phyloP scores from a whole-genome alignment of 1,140 invertebrate genomes.

The Platorchestia sp. region DNA sequence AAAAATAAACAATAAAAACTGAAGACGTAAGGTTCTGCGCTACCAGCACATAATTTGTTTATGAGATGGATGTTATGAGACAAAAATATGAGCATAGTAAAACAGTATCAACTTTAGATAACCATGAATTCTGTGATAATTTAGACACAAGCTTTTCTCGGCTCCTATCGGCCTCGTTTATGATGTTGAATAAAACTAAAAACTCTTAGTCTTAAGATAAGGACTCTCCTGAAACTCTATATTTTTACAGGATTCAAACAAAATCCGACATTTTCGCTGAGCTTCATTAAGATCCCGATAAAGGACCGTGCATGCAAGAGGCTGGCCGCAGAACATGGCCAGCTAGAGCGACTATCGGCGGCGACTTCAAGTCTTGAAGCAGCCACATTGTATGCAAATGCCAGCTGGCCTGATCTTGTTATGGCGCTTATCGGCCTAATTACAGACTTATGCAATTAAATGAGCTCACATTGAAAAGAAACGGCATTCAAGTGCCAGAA shows the following conservation, averaged over 20 bases:
- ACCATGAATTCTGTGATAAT: not conserved
- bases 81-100: not conserved
- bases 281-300: slow-evolving; percentile 24
- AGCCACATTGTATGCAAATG: slow-evolving; percentile 2
- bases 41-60: not conserved
- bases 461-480: slow-evolving; percentile 50
- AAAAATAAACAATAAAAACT: not conserved
- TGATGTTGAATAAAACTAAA: not conserved
- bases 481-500: slow-evolving; percentile 16
- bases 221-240: not conserved
- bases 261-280: not conserved
- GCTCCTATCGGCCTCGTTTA: not conserved
- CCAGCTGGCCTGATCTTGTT: slow-evolving; percentile 32
- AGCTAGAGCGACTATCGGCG: not conserved
- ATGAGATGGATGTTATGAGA: not conserved
- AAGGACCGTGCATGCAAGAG: not conserved
- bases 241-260: not conserved
- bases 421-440: slow-evolving; percentile 48
- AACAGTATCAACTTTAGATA: not conserved
- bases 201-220: slow-evolving; percentile 6
- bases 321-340: not conserved
- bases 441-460: slow-evolving; percentile 54
- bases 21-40: not conserved
- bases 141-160: not conserved
- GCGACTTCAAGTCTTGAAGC: not conserved